A percentile compares a stretch with the other conserved stretches of the same genome.
Evolutionary conservation across 2,888 invertebrate genomes (phyloP).

Genomic region (Ectropis crepuscularia): DNA sequence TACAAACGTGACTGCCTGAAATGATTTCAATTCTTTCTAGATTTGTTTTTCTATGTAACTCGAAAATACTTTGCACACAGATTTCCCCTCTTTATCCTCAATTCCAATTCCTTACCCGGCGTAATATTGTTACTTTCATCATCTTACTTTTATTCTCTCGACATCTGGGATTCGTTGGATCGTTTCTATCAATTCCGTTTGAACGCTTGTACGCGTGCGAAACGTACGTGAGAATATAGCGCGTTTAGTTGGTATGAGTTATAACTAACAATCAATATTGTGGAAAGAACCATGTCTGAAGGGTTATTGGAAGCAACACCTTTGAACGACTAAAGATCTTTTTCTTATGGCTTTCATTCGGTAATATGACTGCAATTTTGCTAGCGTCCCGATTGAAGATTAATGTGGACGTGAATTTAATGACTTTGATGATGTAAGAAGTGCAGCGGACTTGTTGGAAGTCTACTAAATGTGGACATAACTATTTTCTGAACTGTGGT

Average conservation of each 20-base stretch:
- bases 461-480: no score
- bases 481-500: no score
- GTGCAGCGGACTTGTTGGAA: no score
- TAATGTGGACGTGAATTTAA: no score
- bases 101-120: constrained; percentile 40
- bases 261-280: constrained; percentile 13
- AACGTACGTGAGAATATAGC: constrained; percentile 24
- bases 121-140: constrained; percentile 46
- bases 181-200: constrained; percentile 43
- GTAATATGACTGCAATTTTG: no score
- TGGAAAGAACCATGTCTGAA: background rate
- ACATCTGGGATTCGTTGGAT: constrained; percentile 44
- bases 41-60: constrained; percentile 25
- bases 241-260: constrained; percentile 16
- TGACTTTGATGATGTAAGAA: no score
- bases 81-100: constrained; percentile 38
- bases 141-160: constrained; percentile 41
- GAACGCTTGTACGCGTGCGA: constrained; percentile 35
- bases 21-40: constrained; percentile 13
- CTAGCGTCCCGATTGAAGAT: no score
- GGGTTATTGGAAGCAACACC: no score
- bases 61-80: constrained; percentile 27
- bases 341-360: no score
- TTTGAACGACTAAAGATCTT: no score
- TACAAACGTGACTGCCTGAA: constrained; percentile 15